phyloP scores from a whole-genome alignment of 2,113 vertebrate genomes.

The Labeo catla region DNA sequence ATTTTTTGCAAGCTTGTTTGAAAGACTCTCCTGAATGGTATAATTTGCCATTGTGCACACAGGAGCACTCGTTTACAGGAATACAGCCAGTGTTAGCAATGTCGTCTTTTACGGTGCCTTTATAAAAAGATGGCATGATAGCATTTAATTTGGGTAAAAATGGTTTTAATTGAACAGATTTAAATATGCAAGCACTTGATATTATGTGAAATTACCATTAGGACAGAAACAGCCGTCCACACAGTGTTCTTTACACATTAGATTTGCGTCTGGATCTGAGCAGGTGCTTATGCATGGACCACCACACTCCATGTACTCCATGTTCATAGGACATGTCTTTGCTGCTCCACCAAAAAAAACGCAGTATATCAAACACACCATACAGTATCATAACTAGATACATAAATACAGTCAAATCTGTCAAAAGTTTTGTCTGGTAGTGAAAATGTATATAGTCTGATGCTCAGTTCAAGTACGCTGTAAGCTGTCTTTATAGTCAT shows the following conservation, averaged over 20 bases:
- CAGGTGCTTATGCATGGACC: slow-evolving; percentile 86
- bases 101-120: slow-evolving; percentile 89
- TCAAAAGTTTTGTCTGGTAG: neutral
- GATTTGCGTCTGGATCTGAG: slow-evolving; percentile 76
- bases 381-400: neutral
- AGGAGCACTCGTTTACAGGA: slow-evolving; percentile 38
- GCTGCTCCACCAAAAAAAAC: slow-evolving; percentile 66
- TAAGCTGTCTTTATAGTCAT: too few species aligned
- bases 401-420: neutral
- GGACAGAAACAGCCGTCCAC: slow-evolving; percentile 91
- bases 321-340: slow-evolving; percentile 79
- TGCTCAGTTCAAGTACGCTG: neutral
- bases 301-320: slow-evolving; percentile 84
- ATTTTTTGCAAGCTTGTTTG: slow-evolving; percentile 39
- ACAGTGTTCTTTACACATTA: slow-evolving; percentile 87
- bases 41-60: slow-evolving; percentile 26
- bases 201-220: slow-evolving; percentile 70
- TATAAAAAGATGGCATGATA: neutral
- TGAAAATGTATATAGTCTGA: neutral
- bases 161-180: neutral
- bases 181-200: neutral
- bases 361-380: neutral
- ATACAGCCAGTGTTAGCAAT: slow-evolving; percentile 79
- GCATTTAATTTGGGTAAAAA: neutral
- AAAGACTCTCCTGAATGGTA: slow-evolving; percentile 43